Evolutionary conservation across 2,113 vertebrate species (phyloP), one percentile per base, ranked within the genome.

Genomic region (Ptilorrhoa leucosticta): DNA sequence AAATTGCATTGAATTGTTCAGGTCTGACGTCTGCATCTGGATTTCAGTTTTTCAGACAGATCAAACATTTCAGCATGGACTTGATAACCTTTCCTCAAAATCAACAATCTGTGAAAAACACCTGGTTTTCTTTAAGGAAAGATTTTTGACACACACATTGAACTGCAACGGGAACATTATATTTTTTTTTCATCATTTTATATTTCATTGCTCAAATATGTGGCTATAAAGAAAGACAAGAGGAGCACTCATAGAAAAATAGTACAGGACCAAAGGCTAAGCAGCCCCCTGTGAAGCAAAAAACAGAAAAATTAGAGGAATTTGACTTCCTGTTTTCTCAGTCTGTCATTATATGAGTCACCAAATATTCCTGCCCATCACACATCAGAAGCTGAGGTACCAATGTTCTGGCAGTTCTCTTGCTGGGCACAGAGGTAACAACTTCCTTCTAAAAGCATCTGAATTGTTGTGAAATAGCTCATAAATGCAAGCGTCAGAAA

Each of bases 291-390:
- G 22, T 75, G 80, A 94, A 78, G 51, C 0, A 8, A 87, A 90
- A 93, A 31, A 73, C 35, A 60, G 58, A 81, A 94, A 91, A 94
- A 91, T 37, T 33, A 78, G 64, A 87, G 65, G 60, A 83, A 63
- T 92, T 84, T 78, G 35, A 11, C 44, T 89, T 94, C 83, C 40
- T 80, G 78, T 89, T 89, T 22, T 91, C 65, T 94, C 86, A 87
- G 20, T 13, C 30, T 91, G 72, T 72, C 65, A 92, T 94, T 94
- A 84, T 7, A 51, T 94, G 94, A 95, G 64, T 95, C 94, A 96
- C 69, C 72, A 94, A 95, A 89, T 87, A 39, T 81, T 91, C 51
- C 60, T 83, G 56, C 84, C 77, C 73, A 73, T 91, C 87, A 78
- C 15, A 3, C 26, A 87, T 48, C 84, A 68, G 56, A 91, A 79